Conservation (phyloP, 1,140 invertebrate genomes). For the Lanistes nyassanus region DNA sequence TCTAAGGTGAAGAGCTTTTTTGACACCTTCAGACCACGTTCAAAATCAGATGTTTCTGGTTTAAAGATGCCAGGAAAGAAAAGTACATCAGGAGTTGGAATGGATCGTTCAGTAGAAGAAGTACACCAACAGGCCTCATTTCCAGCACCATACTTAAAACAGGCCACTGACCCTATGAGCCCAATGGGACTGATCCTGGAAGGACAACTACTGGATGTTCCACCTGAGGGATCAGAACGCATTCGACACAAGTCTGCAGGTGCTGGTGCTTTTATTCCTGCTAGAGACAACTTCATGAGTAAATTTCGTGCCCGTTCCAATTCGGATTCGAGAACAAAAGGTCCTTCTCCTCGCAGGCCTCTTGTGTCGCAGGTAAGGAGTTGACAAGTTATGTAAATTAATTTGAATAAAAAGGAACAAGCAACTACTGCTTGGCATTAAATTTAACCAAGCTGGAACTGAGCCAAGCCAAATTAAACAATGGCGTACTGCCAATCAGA, state of each 20-base stretch:
- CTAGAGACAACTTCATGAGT: conserved; percentile 48
- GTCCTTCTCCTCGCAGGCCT: conserved; percentile 19
- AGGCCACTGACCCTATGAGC: conserved; percentile 31
- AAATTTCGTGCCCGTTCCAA: conserved; percentile 57
- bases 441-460: too few species aligned
- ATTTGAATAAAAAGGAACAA: too few species aligned
- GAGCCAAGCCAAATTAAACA: too few species aligned
- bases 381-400: too few species aligned
- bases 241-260: conserved; percentile 52
- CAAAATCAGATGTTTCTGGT: conserved; percentile 78
- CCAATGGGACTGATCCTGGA: conserved; percentile 60
- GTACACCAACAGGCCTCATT: conserved; percentile 25
- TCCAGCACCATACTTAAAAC: neutral
- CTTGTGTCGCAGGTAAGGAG: conserved; percentile 31
- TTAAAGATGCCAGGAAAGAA: conserved; percentile 59
- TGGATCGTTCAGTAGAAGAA: conserved; percentile 61
- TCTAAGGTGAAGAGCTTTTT: conserved; percentile 73
- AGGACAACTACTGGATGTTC: conserved; percentile 44
- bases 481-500: too few species aligned
- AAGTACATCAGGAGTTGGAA: conserved; percentile 26
- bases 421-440: too few species aligned
- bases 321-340: conserved; percentile 55
- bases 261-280: conserved; percentile 28
- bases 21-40: conserved; percentile 84
- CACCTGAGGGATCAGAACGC: conserved; percentile 24